A percentile compares a stretch with the other conserved stretches of the same genome.
Conservation (phyloP, 2,888 invertebrate genomes). For the Myopa testacea region DNA sequence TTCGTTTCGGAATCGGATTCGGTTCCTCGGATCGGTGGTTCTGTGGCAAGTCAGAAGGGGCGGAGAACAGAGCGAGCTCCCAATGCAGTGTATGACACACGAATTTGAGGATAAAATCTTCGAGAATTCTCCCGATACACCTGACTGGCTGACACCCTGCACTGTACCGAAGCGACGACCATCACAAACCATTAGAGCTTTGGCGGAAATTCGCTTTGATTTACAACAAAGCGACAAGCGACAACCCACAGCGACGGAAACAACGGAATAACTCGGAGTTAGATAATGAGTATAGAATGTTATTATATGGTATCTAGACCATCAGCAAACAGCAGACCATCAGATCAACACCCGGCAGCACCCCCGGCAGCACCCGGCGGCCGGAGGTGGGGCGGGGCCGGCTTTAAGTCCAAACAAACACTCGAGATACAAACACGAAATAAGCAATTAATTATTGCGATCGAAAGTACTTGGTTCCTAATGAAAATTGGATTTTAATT, state of each 20-base stretch:
- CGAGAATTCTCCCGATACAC: not conserved
- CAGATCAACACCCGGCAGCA: not conserved
- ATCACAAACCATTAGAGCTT: not conserved
- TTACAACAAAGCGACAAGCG: not conserved
- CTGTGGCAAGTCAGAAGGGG: too few relatives aligned
- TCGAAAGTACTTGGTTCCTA: conserved; percentile 29
- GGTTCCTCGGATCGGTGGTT: too few relatives aligned
- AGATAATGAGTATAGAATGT: conserved; percentile 15
- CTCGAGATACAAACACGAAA: conserved; percentile 47
- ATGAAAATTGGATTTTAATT: conserved; percentile 37
- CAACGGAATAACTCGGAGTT: not conserved
- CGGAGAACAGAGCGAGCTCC: too few relatives aligned
- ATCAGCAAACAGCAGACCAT: not conserved
- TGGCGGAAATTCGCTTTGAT: conserved; percentile 22
- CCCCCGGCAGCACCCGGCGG: not conserved
- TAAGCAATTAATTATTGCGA: conserved; percentile 49
- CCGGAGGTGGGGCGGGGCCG: not conserved
- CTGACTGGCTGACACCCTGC: not conserved
- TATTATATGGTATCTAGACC: not conserved
- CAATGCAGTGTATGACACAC: not conserved
- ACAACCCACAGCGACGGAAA: not conserved
- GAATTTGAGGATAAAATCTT: not conserved
- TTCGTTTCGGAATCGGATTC: too few relatives aligned
- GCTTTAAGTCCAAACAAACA: conserved; percentile 40
- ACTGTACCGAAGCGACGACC: too few relatives aligned